A percentile compares a stretch with the other conserved stretches of the same genome.
Conservation (phyloP, 2,797 vertebrate genomes). For the Eulemur rubriventer region DNA sequence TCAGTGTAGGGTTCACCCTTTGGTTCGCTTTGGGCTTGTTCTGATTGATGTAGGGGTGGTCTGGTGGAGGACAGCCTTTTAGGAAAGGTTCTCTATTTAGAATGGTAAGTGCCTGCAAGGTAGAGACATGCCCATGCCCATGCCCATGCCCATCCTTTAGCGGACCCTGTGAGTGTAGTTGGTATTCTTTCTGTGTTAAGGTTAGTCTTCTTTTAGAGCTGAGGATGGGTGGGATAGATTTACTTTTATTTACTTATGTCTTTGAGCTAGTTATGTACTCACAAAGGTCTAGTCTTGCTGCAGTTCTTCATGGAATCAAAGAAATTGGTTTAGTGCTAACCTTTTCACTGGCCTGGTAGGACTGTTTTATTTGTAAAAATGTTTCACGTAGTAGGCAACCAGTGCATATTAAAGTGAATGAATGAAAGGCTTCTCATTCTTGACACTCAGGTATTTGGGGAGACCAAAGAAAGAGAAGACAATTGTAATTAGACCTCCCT, state of each 20-base stretch:
- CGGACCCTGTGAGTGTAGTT: background rate
- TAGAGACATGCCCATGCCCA: background rate
- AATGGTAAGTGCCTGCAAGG: background rate
- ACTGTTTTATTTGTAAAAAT: slow-evolving; percentile 12
- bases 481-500: slow-evolving; percentile 93
- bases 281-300: background rate
- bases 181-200: background rate
- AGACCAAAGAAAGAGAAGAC: slow-evolving; percentile 89
- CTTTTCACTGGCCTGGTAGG: background rate
- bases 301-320: background rate
- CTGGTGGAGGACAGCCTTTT: background rate
- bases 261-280: background rate
- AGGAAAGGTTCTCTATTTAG: background rate
- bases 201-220: background rate
- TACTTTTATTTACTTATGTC: background rate
- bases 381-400: background rate
- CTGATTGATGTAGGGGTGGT: background rate
- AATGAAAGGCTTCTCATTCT: slow-evolving; percentile 26
- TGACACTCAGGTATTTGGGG: slow-evolving; percentile 91
- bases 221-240: background rate
- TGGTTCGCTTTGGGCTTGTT: background rate
- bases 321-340: background rate
- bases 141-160: background rate
- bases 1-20: background rate
- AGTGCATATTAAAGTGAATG: background rate